Evolutionary conservation across 2,113 vertebrate genomes (phyloP).

Genomic region (Psittacula cyanocephala): DNA sequence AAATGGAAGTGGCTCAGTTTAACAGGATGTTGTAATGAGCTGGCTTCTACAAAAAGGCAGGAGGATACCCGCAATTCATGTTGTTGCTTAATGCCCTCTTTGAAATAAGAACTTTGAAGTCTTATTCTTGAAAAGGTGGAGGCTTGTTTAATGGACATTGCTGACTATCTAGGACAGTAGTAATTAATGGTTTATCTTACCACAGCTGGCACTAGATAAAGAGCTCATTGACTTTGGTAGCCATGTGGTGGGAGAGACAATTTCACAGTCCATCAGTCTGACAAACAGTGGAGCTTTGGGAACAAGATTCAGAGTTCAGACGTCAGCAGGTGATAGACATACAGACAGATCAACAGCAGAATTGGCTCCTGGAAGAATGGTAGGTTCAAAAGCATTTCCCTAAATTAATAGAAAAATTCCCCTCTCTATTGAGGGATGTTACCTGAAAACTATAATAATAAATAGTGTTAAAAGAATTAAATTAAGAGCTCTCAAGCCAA

Average conservation of each 20-base stretch:
- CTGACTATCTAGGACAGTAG: neutral
- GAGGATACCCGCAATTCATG: neutral
- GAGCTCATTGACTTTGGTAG: conserved; percentile 87
- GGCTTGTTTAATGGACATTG: neutral
- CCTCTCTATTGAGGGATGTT: neutral
- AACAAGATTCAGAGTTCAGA: conserved; percentile 77
- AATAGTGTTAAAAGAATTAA: neutral
- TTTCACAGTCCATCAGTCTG: conserved; percentile 83
- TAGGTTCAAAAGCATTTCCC: conserved; percentile 45
- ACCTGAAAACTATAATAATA: neutral
- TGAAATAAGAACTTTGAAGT: neutral
- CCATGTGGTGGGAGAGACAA: conserved; percentile 86
- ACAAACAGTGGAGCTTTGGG: conserved; percentile 87
- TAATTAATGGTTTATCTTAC: conserved; percentile 39
- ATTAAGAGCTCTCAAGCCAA: neutral
- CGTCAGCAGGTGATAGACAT: conserved; percentile 6
- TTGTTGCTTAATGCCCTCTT: neutral
- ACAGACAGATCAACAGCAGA: neutral
- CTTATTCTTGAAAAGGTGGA: neutral
- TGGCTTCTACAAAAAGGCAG: neutral
- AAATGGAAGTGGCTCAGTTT: neutral
- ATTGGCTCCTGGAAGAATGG: conserved; percentile 19
- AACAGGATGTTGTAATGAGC: neutral
- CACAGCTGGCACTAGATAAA: conserved; percentile 87
- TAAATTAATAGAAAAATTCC: neutral